Conservation (phyloP, 1,140 invertebrate species). For the Neodiprion lecontei region DNA sequence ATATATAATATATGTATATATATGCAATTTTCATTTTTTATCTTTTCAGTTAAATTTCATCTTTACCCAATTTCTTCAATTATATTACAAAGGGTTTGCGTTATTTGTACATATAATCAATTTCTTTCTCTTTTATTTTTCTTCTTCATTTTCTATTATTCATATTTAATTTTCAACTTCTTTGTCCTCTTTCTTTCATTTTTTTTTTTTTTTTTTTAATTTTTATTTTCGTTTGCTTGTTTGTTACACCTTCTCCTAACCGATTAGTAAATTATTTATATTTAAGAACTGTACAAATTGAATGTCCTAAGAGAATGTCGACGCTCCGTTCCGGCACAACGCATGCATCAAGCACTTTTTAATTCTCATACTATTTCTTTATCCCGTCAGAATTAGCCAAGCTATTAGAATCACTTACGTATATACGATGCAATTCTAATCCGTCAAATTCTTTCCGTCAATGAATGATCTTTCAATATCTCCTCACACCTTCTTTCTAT, state of each 20-base stretch:
- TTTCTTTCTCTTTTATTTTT: background rate
- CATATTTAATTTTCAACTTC: too few species aligned
- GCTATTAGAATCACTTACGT: background rate
- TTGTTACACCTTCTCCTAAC: background rate
- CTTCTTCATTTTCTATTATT: background rate
- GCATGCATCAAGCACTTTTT: constrained; percentile 34
- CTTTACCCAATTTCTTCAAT: background rate
- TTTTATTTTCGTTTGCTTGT: background rate
- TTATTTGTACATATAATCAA: constrained; percentile 8
- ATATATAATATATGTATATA: too few species aligned
- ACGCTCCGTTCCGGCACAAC: constrained; percentile 46
- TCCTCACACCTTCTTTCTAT: background rate
- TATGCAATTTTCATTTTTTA: background rate
- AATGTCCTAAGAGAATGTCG: constrained; percentile 61
- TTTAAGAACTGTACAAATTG: constrained; percentile 64
- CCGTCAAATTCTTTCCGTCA: constrained; percentile 17
- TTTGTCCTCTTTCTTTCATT: background rate
- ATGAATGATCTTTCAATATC: constrained; percentile 28
- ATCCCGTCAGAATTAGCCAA: background rate
- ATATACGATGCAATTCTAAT: background rate
- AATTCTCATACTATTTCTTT: constrained; percentile 24
- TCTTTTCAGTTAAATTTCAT: background rate
- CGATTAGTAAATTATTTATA: constrained; percentile 36
- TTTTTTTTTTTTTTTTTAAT: background rate
- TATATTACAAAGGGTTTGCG: background rate